phyloP scores from a whole-genome alignment of 1,140 invertebrate genomes.

The Muscidifurax raptorellus region DNA sequence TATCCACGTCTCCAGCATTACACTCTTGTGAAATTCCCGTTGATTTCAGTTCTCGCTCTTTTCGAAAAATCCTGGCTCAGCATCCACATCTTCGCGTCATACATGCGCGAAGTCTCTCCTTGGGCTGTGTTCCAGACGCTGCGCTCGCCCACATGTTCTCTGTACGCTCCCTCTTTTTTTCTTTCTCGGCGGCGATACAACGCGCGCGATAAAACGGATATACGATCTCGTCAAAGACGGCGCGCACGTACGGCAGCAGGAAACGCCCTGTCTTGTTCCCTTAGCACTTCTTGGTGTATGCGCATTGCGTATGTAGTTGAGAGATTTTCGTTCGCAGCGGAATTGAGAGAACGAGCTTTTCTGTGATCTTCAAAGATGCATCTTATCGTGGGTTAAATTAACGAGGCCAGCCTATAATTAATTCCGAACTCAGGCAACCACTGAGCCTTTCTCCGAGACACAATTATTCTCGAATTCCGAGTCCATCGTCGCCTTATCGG shows the following conservation, averaged over 20 bases:
- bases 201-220: constrained; percentile 51
- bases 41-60: no score
- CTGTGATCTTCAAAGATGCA: no score
- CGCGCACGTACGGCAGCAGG: constrained; percentile 14
- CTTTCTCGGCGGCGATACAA: constrained; percentile 13
- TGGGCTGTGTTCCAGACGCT: background rate
- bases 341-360: background rate
- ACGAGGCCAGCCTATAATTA: background rate
- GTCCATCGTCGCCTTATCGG: background rate
- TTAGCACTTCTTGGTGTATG: background rate
- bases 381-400: background rate
- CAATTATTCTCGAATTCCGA: background rate
- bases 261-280: constrained; percentile 38
- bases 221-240: constrained; percentile 46
- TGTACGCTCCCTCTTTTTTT: no score
- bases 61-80: background rate
- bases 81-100: background rate
- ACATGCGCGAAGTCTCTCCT: background rate
- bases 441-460: background rate
- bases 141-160: background rate
- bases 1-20: no score
- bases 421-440: background rate
- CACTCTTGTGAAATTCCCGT: no score
- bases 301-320: background rate
- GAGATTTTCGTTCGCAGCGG: background rate